Conservation (phyloP, 2,888 invertebrate genomes). For the Polyommatus icarus region DNA sequence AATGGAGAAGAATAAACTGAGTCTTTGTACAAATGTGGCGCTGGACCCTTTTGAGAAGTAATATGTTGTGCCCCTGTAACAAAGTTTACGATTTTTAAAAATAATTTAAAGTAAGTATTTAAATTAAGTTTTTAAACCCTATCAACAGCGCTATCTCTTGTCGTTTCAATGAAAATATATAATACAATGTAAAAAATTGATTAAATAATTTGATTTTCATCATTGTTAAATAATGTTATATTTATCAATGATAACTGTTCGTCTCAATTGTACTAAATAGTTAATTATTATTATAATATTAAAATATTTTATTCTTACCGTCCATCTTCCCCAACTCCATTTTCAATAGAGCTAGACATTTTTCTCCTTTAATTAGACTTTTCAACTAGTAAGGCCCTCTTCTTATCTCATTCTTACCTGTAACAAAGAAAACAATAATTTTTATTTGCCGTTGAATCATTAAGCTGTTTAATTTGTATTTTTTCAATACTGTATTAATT, state of each 20-base stretch:
- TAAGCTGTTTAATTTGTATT: background rate
- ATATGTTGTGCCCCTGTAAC: constrained; percentile 69
- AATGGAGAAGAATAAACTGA: constrained; percentile 77
- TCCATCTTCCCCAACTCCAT: constrained; percentile 63
- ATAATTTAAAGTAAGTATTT: no score
- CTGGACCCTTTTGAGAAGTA: constrained; percentile 66
- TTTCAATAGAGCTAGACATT: constrained; percentile 68
- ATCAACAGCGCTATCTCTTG: no score
- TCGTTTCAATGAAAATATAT: no score
- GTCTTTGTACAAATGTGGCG: constrained; percentile 61
- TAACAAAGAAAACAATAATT: constrained; percentile 43
- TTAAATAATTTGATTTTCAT: no score
- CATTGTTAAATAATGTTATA: no score
- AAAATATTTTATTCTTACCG: constrained; percentile 52
- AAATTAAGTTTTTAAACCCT: no score
- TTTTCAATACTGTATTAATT: background rate
- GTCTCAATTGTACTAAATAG: no score
- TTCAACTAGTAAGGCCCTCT: constrained; percentile 31
- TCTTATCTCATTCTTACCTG: constrained; percentile 62
- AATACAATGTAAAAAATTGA: no score
- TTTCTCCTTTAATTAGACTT: constrained; percentile 35
- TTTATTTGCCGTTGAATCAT: background rate
- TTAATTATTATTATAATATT: no score
- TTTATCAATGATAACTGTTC: no score
- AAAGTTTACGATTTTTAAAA: constrained; percentile 31